Percentiles rank a stretch among this genome's conserved stretches.
Conservation (phyloP, 2,113 vertebrate genomes). For the Micromys minutus region DNA sequence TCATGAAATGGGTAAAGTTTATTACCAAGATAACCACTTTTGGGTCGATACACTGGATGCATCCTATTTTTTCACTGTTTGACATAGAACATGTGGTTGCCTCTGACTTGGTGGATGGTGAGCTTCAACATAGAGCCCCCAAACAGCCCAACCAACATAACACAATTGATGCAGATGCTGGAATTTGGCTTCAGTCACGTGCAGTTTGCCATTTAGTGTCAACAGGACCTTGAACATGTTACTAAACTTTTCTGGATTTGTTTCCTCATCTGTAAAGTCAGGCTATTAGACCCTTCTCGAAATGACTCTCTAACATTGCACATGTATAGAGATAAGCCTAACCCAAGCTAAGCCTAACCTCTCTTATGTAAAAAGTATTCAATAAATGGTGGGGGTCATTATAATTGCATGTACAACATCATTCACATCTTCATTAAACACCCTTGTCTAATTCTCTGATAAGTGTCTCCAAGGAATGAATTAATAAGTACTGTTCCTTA, state of each 20-base stretch:
- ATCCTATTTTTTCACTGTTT: neutral
- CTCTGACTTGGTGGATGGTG: neutral
- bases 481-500: conserved; percentile 29
- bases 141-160: rapidly evolving
- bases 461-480: conserved; percentile 24
- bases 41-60: neutral
- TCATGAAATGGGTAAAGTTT: neutral
- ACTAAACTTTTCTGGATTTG: neutral
- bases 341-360: neutral
- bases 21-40: neutral
- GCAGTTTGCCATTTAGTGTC: neutral
- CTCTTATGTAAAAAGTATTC: neutral
- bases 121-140: neutral
- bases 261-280: neutral
- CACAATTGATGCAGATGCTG: neutral
- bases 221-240: neutral
- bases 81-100: neutral
- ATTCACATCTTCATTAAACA: conserved; percentile 22
- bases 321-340: neutral
- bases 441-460: neutral
- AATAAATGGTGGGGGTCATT: neutral
- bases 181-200: neutral
- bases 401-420: neutral
- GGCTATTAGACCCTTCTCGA: neutral
- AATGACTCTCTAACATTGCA: neutral